These are phyloP conservation scores for Botia kubotai DNA, from an alignment of 2,797 vertebrate species.

Conservation along the genomic window DNA sequence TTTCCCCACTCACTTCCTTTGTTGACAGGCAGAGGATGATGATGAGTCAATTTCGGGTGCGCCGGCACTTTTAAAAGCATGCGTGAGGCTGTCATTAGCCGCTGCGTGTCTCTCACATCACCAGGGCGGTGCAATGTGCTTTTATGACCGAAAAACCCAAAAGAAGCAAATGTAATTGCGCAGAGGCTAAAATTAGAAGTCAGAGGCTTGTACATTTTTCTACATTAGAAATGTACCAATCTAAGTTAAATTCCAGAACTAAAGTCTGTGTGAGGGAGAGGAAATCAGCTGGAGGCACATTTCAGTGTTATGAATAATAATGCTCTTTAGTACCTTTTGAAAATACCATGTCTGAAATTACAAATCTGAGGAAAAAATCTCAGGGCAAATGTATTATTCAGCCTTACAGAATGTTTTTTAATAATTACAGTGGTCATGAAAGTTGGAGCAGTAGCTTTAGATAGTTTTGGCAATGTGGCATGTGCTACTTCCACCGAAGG, in stretches of 20 bases:
- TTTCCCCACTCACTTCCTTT: conserved; percentile 30
- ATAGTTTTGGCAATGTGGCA: conserved; percentile 77
- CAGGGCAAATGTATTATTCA: conserved; percentile 11
- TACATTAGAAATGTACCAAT: conserved; percentile 39
- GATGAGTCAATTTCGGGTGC: conserved; percentile 48
- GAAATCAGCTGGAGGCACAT: conserved; percentile 42
- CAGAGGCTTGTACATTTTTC: neutral
- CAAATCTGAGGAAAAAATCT: conserved; percentile 19
- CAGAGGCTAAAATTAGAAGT: conserved; percentile 22
- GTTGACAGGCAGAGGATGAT: conserved; percentile 49
- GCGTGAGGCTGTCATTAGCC: conserved; percentile 26
- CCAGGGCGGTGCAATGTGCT: neutral
- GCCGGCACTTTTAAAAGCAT: conserved; percentile 38
- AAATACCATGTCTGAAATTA: conserved; percentile 31
- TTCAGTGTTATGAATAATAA: conserved; percentile 51
- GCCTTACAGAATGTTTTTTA: conserved; percentile 8
- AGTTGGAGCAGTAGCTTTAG: conserved; percentile 78
- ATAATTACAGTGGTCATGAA: conserved; percentile 77
- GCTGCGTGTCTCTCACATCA: conserved; percentile 7
- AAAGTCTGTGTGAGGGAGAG: conserved; percentile 33
- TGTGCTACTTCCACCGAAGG: conserved; percentile 82
- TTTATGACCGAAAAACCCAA: conserved; percentile 5
- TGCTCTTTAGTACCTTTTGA: conserved; percentile 33
- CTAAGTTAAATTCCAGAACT: conserved; percentile 27
- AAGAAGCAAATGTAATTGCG: conserved; percentile 21